phyloP scores from a whole-genome alignment of 37 sponge, comb jelly and placozoan species.

The Aplysina aerophoba region DNA sequence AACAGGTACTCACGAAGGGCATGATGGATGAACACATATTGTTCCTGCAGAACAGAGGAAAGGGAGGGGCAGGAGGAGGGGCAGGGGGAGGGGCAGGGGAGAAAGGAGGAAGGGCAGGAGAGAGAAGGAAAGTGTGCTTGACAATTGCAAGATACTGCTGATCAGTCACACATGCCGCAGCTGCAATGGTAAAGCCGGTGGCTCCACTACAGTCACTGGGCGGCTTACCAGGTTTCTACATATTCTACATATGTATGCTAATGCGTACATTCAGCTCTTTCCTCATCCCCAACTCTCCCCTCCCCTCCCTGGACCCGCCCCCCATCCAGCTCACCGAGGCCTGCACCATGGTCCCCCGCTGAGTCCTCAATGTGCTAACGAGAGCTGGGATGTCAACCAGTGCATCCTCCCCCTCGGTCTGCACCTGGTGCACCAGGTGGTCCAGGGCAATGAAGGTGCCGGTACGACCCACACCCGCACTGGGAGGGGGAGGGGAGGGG shows the following conservation, averaged over 20 bases:
- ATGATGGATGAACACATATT: constrained; percentile 24
- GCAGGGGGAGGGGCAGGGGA: neutral
- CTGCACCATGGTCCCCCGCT: constrained; percentile 16
- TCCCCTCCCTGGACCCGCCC: no score
- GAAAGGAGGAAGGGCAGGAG: no score
- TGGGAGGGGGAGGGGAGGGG: neutral
- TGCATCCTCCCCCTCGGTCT: constrained; percentile 5
- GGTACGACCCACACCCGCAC: constrained; percentile 29
- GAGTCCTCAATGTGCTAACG: neutral
- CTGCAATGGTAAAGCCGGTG: no score
- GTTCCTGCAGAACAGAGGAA: neutral
- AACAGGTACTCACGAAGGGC: constrained; percentile 7
- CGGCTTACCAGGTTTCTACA: no score
- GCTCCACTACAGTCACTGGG: no score
- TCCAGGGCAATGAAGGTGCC: constrained; percentile 13
- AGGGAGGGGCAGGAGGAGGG: neutral
- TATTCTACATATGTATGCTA: no score
- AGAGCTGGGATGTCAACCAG: neutral
- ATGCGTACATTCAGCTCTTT: no score
- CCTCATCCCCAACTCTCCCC: no score
- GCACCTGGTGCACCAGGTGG: constrained; percentile 21
- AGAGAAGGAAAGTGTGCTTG: no score
- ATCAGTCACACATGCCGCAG: no score
- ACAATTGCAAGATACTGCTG: no score
- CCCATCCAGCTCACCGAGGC: neutral